phyloP scores from a whole-genome alignment of 2,797 vertebrate genomes.

The Falco berigora region DNA sequence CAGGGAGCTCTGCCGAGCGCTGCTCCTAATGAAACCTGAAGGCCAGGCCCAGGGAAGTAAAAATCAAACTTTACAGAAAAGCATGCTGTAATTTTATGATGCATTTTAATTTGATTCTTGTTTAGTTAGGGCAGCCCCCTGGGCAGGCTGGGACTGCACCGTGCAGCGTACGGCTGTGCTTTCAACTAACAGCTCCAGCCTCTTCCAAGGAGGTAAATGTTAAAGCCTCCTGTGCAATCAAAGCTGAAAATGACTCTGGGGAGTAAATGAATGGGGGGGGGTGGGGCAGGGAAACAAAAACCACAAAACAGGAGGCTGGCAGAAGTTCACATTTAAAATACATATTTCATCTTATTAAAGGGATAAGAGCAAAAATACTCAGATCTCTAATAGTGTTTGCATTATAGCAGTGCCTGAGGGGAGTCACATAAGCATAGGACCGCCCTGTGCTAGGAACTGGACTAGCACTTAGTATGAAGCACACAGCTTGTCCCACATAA shows the following conservation, averaged over 20 bases:
- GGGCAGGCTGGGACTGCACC: background rate
- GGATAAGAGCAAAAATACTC: background rate
- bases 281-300: background rate
- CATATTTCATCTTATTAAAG: background rate
- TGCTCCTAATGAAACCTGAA: slow-evolving; percentile 56
- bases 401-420: background rate
- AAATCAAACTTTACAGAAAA: slow-evolving; percentile 62
- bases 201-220: background rate
- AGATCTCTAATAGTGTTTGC: background rate
- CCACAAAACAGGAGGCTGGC: accelerated
- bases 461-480: background rate
- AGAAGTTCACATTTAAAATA: background rate
- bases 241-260: background rate
- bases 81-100: slow-evolving; percentile 75
- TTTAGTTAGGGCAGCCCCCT: slow-evolving; percentile 54
- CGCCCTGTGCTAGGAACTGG: background rate
- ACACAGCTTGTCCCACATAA: background rate
- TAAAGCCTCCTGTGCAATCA: slow-evolving; percentile 10
- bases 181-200: slow-evolving; percentile 1
- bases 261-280: background rate
- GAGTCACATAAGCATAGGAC: background rate
- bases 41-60: slow-evolving; percentile 34
- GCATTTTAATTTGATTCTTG: slow-evolving; percentile 71
- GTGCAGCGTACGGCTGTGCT: background rate
- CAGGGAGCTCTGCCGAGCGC: slow-evolving; percentile 4